These are phyloP conservation scores for Meteorus colon DNA, from an alignment of 2,888 invertebrate genomes.

Conservation along the genomic window DNA sequence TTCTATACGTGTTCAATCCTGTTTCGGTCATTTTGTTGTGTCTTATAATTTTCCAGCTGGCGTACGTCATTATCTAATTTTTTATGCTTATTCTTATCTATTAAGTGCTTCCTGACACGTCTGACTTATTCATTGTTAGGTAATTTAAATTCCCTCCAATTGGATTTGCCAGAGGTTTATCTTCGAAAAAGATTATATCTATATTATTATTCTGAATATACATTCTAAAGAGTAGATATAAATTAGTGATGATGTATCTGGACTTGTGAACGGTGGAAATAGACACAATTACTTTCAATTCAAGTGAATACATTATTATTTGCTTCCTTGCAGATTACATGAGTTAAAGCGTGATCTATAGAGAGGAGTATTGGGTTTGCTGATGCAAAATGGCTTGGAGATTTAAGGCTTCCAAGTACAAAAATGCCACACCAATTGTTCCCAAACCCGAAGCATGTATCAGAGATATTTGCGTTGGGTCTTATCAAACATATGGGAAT, in stretches of 20 bases:
- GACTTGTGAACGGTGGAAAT: not conserved
- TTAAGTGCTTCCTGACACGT: slow-evolving; percentile 1
- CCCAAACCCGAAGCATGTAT: slow-evolving; percentile 94
- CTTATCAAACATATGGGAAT: slow-evolving; percentile 95
- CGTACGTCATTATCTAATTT: slow-evolving; percentile 11
- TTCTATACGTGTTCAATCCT: slow-evolving; percentile 28
- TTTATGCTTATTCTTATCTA: not conserved
- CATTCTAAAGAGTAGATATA: not conserved
- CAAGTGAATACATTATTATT: slow-evolving; percentile 20
- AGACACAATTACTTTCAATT: not conserved
- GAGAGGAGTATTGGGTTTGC: slow-evolving; percentile 46
- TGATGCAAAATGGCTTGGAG: slow-evolving; percentile 87
- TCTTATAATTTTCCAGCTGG: slow-evolving; percentile 31
- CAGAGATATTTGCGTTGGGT: slow-evolving; percentile 92
- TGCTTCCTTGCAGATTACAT: slow-evolving; percentile 66
- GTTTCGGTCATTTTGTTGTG: slow-evolving; percentile 38
- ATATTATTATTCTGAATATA: not conserved
- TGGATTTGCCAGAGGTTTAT: not conserved
- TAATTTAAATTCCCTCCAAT: slow-evolving; percentile 8
- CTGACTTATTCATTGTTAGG: slow-evolving; percentile 10
- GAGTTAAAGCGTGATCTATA: slow-evolving; percentile 58
- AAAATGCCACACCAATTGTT: slow-evolving; percentile 97
- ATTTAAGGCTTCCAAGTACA: slow-evolving; percentile 98
- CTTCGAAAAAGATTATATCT: not conserved
- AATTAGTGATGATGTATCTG: not conserved